Evolutionary conservation across 2,797 vertebrate species (phyloP), one percentile per base, ranked within the genome.

Genomic region (Microchirus variegatus): DNA sequence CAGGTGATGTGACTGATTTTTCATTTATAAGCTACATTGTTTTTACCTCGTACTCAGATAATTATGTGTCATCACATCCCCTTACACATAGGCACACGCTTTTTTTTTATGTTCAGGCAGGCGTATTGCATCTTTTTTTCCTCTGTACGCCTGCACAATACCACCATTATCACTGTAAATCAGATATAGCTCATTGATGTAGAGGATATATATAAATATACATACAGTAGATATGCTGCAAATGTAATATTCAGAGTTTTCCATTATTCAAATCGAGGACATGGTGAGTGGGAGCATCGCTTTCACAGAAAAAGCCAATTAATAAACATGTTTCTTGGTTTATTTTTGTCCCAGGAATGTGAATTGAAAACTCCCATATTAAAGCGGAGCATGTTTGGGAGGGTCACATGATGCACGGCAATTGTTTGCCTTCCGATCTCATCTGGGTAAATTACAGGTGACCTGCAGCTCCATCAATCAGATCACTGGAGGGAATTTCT

Each of bases 21-120:
- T 60, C 13, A 41, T 75, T 55, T 59, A 52, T 49, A 58, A 38
- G 41, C 37, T 46, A 38, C 41, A 45, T 63, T n/a, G n/a, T 67
- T 47, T 38, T 14, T 22, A 42, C 19, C 17, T 53, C 9, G 43
- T 45, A 26, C 55, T 56, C 40, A 19, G 53, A 22, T 64, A 31
- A 61, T 64, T 54, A 59, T 53, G 59, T 48, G 37, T 66, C 58
- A 63, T 66, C 38, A 56, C 41, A 55, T 43, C 40, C 69, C 45
- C 63, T 67, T 70, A 9, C 56, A 67, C 67, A 67, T 51, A 62
- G 31, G 26, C 48, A 37, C 47, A 10, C 4, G 11, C 26, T 15
- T 41, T 17, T 41, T 17, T 35, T 67, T 42, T 38, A 14, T 48
- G 11, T 41, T 38, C 50, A 22, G 15, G 2, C 16, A 16, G 6